Evolutionary conservation across 1,140 invertebrate genomes (phyloP).

Genomic region (Calephelis nemesis): DNA sequence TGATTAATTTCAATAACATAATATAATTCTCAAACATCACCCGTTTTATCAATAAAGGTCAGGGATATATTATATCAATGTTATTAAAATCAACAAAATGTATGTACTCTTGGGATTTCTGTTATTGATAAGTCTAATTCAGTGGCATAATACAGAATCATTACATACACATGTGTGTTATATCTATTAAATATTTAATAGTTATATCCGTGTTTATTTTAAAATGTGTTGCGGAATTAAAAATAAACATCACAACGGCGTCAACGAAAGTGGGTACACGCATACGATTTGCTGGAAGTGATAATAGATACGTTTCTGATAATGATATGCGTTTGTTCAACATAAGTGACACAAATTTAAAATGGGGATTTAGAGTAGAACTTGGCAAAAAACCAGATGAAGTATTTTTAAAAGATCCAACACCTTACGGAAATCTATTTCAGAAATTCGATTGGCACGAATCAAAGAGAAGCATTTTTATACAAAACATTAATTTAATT

Average conservation of each 20-base stretch:
- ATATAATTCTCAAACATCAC: too few relatives aligned
- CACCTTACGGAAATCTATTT: constrained; percentile 46
- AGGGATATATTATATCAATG: too few relatives aligned
- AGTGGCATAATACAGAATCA: too few relatives aligned
- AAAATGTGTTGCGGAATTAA: constrained; percentile 35
- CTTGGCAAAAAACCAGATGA: constrained; percentile 47
- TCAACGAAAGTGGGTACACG: constrained; percentile 31
- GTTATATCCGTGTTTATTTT: constrained; percentile 20
- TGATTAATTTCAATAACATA: too few relatives aligned
- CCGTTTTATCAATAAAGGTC: too few relatives aligned
- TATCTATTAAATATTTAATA: constrained; percentile 6
- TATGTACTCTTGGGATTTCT: background rate
- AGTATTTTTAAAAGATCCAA: constrained; percentile 52
- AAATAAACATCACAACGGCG: constrained; percentile 40
- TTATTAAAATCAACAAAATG: too few relatives aligned
- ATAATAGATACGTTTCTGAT: constrained; percentile 44
- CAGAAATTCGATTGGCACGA: constrained; percentile 47
- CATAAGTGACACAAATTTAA: constrained; percentile 47
- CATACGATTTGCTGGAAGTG: constrained; percentile 35
- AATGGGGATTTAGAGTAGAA: constrained; percentile 42
- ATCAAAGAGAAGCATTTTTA: constrained; percentile 35
- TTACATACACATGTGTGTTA: constrained; percentile 2
- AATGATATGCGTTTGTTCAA: constrained; percentile 50
- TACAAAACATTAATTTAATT: constrained; percentile 33
- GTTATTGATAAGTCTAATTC: too few relatives aligned